Conservation (phyloP, 2,797 vertebrate species). For the Halcyon smyrnensis region DNA sequence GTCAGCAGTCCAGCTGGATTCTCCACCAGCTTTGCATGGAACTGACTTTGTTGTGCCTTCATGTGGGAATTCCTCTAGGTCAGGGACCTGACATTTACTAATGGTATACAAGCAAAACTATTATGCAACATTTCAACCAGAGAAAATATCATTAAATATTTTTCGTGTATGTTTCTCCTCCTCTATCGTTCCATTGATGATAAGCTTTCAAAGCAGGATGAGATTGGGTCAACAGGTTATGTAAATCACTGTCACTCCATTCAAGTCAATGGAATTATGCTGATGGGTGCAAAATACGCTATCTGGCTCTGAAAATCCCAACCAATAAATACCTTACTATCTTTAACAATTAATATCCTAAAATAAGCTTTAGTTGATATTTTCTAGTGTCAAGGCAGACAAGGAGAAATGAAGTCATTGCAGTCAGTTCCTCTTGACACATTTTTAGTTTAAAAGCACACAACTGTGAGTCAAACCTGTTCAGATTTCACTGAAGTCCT, state of each 20-base stretch:
- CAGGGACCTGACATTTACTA: background rate
- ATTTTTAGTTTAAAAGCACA: background rate
- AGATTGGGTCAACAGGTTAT: background rate
- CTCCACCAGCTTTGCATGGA: background rate
- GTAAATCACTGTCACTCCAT: background rate
- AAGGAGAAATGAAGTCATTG: background rate
- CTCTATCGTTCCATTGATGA: background rate
- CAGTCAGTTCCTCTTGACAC: background rate
- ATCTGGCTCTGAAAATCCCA: background rate
- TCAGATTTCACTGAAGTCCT: background rate
- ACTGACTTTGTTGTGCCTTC: background rate
- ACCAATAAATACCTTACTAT: background rate
- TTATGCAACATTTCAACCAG: background rate
- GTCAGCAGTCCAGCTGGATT: background rate
- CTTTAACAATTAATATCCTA: background rate
- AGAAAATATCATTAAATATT: background rate
- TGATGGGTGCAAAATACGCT: background rate
- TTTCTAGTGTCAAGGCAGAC: background rate
- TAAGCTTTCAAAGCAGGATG: background rate
- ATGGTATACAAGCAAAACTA: background rate
- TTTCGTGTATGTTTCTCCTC: background rate
- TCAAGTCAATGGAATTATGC: background rate
- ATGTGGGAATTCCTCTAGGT: background rate
- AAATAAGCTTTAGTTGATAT: background rate
- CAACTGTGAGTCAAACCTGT: background rate